These are phyloP conservation scores for Potamarius usumacintae DNA, from an alignment of 2,113 vertebrate genomes.

Conservation along the genomic window DNA sequence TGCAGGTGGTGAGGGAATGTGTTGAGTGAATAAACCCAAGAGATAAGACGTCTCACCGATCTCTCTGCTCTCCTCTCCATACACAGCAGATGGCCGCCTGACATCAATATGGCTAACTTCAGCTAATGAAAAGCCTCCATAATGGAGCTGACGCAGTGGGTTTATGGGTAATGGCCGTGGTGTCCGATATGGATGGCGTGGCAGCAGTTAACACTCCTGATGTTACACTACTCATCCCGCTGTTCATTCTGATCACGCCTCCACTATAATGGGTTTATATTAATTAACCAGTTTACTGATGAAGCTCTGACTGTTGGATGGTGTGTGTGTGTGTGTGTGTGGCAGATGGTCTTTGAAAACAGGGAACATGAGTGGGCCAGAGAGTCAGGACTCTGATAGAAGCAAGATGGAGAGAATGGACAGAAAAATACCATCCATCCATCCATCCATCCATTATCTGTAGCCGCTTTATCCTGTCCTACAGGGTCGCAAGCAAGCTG, in stretches of 20 bases:
- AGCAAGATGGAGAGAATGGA: neutral
- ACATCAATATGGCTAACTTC: conserved; percentile 43
- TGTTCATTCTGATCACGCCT: neutral
- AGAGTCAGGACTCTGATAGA: neutral
- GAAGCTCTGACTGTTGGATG: neutral
- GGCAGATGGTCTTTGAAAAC: conserved; percentile 3
- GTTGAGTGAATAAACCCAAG: neutral
- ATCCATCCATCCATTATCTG: too few species aligned
- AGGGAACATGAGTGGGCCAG: neutral
- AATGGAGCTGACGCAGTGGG: conserved; percentile 16
- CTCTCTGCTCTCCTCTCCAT: conserved; percentile 18
- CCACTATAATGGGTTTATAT: neutral
- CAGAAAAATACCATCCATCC: too few species aligned
- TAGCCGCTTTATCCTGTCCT: too few species aligned
- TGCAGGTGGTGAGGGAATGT: neutral
- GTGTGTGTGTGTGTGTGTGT: conserved; percentile 23
- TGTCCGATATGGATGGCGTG: conserved; percentile 1
- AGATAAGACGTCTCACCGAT: conserved; percentile 4
- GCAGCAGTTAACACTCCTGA: neutral
- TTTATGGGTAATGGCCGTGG: conserved; percentile 33
- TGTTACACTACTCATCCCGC: neutral
- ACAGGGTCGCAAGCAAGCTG: too few species aligned
- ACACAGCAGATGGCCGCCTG: conserved; percentile 44
- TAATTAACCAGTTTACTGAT: neutral
- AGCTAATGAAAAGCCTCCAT: conserved; percentile 31